A percentile compares a stretch with the other conserved stretches of the same genome.
These are phyloP conservation scores for Bolinopsis microptera DNA, from an alignment of 37 sponge, comb jelly and placozoan species.

Conservation along the genomic window DNA sequence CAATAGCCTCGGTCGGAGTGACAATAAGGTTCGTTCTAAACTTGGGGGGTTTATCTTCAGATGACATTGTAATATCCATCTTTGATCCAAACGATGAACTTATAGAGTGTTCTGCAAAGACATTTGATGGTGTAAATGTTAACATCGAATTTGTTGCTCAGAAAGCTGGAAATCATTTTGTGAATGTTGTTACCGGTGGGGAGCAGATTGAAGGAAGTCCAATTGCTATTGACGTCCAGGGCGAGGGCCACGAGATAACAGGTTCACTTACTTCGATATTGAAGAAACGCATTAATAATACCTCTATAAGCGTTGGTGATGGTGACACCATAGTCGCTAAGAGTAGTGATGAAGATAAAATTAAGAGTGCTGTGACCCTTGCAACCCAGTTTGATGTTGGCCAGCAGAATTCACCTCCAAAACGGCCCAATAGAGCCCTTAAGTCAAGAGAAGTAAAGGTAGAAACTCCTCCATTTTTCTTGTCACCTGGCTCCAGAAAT, in stretches of 20 bases:
- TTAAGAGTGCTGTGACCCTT: not conserved
- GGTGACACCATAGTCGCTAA: not conserved
- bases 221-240: not conserved
- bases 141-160: not conserved
- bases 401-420: not conserved
- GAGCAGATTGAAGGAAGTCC: not conserved
- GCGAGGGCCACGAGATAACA: not conserved
- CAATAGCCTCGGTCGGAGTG: not conserved
- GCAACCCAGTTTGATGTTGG: not conserved
- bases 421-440: not conserved
- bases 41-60: not conserved
- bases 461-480: not conserved
- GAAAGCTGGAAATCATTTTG: not conserved
- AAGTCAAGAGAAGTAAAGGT: constrained; percentile 6
- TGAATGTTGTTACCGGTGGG: not conserved
- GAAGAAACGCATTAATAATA: not conserved
- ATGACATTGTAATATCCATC: not conserved
- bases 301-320: not conserved
- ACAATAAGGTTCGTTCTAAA: not conserved
- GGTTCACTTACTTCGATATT: not conserved
- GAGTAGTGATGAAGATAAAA: not conserved
- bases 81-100: not conserved
- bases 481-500: not conserved
- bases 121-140: constrained; percentile 11
- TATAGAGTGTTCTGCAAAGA: not conserved